Evolutionary conservation across 2,797 vertebrate species (phyloP), one percentile per base, ranked within the genome.

Genomic region (Lepilemur ruficaudatus): DNA sequence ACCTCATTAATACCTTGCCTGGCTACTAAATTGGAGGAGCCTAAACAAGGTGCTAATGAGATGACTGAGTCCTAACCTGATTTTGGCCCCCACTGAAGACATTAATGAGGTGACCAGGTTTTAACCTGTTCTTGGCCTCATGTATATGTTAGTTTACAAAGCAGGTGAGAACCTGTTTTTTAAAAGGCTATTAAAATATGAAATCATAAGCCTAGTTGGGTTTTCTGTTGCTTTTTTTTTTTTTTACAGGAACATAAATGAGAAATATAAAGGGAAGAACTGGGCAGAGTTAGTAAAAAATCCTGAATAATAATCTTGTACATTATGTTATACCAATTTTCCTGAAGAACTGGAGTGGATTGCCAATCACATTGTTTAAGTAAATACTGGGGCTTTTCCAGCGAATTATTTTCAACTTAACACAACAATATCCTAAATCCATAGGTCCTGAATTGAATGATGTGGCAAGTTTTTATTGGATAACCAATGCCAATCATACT

Each of bases 31-130:
- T 7, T 52, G 25, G 81, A 89, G 9, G 50, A 57, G 23, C 46
- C 43, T 59, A 87, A 94, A 86, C 57, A 95, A 65, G 55, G 46
- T 32, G 46, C 75, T 93, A 81, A 93, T 89, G 96, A 96, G 57
- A 70, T 76, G 50, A 95, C 85, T 9, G 0, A 61, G 43, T 89
- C 70, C 48, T 85, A 80, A 91, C 46, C 90, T 85, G 67, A 89
- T 59, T 75, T 82, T 55, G 90, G 61, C 70, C 83, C 35, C 85
- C 18, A 72, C 70, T 82, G 72, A 92, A 83, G 30, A 15, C 14
- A 91, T 92, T 92, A 97, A 95, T 94, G 89, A 95, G 82, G n/a
- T 97, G 65, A 89, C 78, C 84, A 94, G 48, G 79, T 94, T 96
- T 94, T 93, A 95, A 91, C 95, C 94, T 94, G 63, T 72, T 83